A percentile compares a stretch with the other conserved stretches of the same genome.
Evolutionary conservation across 1,140 invertebrate species (phyloP).

Genomic region (Plodia interpunctella): DNA sequence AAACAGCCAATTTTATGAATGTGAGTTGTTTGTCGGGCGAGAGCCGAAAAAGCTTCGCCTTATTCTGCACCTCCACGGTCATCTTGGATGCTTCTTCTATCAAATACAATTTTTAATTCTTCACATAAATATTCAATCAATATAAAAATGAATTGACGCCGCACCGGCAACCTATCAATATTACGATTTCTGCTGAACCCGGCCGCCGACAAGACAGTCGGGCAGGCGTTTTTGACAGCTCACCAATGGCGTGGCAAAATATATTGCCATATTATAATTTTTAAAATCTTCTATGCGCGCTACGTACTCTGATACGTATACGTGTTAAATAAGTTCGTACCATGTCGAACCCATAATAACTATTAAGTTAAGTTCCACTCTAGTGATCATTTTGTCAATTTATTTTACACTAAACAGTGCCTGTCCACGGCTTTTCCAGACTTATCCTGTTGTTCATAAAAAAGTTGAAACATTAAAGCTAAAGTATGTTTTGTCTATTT

Average conservation of each 20-base stretch:
- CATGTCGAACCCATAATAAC: too few species aligned
- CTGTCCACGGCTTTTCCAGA: too few species aligned
- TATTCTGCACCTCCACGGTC: slow-evolving; percentile 55
- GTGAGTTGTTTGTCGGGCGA: slow-evolving; percentile 94
- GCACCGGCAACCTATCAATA: slow-evolving; percentile 62
- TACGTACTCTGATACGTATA: too few species aligned
- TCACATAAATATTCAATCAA: slow-evolving; percentile 25
- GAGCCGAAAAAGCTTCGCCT: slow-evolving; percentile 51
- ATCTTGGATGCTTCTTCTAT: slow-evolving; percentile 35
- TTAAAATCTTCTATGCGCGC: too few species aligned
- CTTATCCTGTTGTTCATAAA: too few species aligned
- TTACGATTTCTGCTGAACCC: slow-evolving; percentile 17
- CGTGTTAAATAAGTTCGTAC: too few species aligned
- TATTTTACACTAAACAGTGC: too few species aligned
- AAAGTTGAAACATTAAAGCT: too few species aligned
- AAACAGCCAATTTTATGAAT: slow-evolving; percentile 92
- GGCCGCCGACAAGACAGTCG: too few species aligned
- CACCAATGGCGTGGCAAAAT: slow-evolving; percentile 58
- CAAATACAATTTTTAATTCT: slow-evolving; percentile 14
- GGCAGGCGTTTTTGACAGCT: slow-evolving; percentile 60
- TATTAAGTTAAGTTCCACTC: too few species aligned
- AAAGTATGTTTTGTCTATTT: too few species aligned
- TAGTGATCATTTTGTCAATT: too few species aligned
- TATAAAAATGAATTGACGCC: slow-evolving; percentile 33
- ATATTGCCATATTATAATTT: slow-evolving; percentile 22